phyloP scores from a whole-genome alignment of 2,797 vertebrate species.

The Bradypodion pumilum region DNA sequence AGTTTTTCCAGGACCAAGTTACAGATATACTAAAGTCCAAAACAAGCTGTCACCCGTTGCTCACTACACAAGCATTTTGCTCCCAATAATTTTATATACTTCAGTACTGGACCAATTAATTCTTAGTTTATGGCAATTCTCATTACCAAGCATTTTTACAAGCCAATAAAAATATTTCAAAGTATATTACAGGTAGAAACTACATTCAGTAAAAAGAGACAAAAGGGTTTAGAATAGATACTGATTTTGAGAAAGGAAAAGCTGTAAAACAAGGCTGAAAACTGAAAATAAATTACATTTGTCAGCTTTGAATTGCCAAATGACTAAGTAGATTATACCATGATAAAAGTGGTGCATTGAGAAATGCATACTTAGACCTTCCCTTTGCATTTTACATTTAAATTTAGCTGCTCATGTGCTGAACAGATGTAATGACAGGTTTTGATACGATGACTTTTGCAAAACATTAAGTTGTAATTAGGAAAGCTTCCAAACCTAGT shows the following conservation, averaged over 20 bases:
- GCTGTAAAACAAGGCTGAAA: slow-evolving; percentile 22
- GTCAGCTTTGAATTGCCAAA: neutral
- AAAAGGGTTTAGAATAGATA: slow-evolving; percentile 19
- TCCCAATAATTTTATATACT: slow-evolving; percentile 13
- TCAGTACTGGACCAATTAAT: slow-evolving; percentile 31
- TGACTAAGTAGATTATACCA: slow-evolving; percentile 15
- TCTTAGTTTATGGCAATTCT: slow-evolving; percentile 24
- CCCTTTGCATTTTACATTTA: slow-evolving; percentile 36
- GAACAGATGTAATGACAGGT: slow-evolving; percentile 38
- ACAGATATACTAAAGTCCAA: slow-evolving; percentile 3
- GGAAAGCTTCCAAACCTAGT: slow-evolving; percentile 56
- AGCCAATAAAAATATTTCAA: slow-evolving; percentile 32
- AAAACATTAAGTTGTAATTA: slow-evolving; percentile 65
- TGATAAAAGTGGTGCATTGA: slow-evolving; percentile 17
- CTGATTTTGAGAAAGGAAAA: slow-evolving; percentile 19
- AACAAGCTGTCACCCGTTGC: slow-evolving; percentile 20
- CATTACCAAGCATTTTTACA: slow-evolving; percentile 14
- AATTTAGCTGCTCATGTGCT: slow-evolving; percentile 24
- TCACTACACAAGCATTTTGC: neutral
- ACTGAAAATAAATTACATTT: slow-evolving; percentile 18
- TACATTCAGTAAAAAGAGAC: slow-evolving; percentile 44
- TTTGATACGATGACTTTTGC: slow-evolving; percentile 64
- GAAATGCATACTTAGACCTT: slow-evolving; percentile 17
- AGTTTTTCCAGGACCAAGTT: slow-evolving; percentile 7
- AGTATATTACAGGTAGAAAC: slow-evolving; percentile 43